A percentile compares a stretch with the other conserved stretches of the same genome.
These are phyloP conservation scores for Carduelis carduelis DNA, from an alignment of 2,797 vertebrate species.

Conservation along the genomic window DNA sequence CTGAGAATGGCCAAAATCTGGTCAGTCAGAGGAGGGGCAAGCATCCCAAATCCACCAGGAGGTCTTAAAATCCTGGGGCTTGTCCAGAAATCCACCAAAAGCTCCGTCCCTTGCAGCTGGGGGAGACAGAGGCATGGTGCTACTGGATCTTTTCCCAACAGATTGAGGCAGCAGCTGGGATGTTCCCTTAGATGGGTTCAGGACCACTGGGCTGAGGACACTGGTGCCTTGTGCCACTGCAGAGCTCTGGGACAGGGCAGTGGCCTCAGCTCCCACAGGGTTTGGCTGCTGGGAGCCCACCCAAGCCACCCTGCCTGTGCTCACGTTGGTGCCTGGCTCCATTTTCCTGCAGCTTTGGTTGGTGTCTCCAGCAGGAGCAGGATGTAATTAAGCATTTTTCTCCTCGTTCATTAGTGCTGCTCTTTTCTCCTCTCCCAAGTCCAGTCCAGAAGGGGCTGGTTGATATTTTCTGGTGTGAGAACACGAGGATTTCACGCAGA, in stretches of 20 bases:
- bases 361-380: background rate
- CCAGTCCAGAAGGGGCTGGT: background rate
- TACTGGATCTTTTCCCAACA: background rate
- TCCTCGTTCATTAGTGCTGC: background rate
- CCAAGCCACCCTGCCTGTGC: accelerated
- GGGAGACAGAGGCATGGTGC: background rate
- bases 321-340: background rate
- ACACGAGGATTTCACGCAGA: background rate
- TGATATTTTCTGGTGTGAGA: background rate
- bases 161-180: background rate
- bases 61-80: background rate
- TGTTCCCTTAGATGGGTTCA: background rate
- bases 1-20: background rate
- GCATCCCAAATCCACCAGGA: background rate
- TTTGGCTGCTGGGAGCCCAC: background rate
- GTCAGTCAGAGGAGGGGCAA: background rate
- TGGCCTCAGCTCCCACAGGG: background rate
- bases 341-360: background rate
- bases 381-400: background rate
- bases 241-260: background rate
- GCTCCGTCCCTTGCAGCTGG: background rate
- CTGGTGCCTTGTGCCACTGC: background rate
- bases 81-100: background rate
- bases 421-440: background rate
- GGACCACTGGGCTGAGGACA: background rate